A percentile compares a stretch with the other conserved stretches of the same genome.
These are phyloP conservation scores for Drosophila multiciliata DNA, from an alignment of 2,888 invertebrate genomes.

Conservation along the genomic window DNA sequence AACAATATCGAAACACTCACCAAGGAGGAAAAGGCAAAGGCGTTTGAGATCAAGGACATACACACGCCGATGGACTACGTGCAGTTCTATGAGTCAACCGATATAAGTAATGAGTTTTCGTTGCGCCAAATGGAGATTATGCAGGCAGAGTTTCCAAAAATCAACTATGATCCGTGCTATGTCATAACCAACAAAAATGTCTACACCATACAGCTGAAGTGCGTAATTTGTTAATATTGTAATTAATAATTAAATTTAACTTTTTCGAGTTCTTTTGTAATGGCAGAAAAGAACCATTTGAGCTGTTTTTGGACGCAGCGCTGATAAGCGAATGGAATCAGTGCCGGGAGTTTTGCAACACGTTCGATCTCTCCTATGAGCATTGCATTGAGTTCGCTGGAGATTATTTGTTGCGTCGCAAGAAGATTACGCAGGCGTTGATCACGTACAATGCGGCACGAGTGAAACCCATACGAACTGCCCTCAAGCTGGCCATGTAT, in stretches of 20 bases:
- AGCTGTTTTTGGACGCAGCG: slow-evolving; percentile 84
- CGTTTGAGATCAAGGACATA: slow-evolving; percentile 80
- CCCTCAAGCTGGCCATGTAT: slow-evolving; percentile 85
- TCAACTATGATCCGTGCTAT: slow-evolving; percentile 85
- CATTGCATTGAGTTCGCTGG: slow-evolving; percentile 90
- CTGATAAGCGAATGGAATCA: slow-evolving; percentile 81
- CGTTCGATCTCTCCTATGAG: slow-evolving; percentile 84
- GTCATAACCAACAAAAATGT: slow-evolving; percentile 84
- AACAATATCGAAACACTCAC: slow-evolving; percentile 61
- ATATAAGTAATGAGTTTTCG: slow-evolving; percentile 78
- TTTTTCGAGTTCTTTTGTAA: not conserved
- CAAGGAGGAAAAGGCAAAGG: slow-evolving; percentile 82
- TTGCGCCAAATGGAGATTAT: slow-evolving; percentile 83
- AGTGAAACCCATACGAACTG: slow-evolving; percentile 85
- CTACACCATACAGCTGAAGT: slow-evolving; percentile 84
- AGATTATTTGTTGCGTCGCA: slow-evolving; percentile 91
- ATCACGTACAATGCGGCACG: slow-evolving; percentile 92
- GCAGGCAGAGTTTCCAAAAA: slow-evolving; percentile 84
- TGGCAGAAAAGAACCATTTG: slow-evolving; percentile 82
- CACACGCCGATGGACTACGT: slow-evolving; percentile 83
- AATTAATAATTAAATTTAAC: not conserved
- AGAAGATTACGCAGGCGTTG: slow-evolving; percentile 91
- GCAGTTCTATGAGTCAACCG: slow-evolving; percentile 80
- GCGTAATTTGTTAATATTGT: slow-evolving; percentile 21
- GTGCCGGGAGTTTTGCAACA: slow-evolving; percentile 85